Evolutionary conservation across 2,888 invertebrate genomes (phyloP).

Genomic region (Epinotia demarniana): DNA sequence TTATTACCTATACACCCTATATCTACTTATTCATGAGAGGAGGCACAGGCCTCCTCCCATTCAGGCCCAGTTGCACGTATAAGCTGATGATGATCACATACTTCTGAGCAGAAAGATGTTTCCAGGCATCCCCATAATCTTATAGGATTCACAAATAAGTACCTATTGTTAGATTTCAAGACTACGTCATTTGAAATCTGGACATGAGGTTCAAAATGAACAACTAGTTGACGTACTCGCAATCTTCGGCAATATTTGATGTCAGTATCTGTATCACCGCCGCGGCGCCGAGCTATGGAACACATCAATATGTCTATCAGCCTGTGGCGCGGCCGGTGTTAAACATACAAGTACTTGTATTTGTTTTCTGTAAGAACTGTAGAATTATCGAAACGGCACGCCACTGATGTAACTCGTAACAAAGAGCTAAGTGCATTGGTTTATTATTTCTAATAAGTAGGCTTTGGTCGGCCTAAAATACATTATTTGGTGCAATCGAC

Average conservation of each 20-base stretch:
- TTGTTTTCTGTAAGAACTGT: no score
- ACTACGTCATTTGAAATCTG: neutral
- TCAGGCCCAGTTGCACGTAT: no score
- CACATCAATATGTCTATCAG: neutral
- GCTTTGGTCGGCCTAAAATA: conserved; percentile 28
- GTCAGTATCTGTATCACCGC: neutral
- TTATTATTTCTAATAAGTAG: neutral
- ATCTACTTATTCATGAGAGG: neutral
- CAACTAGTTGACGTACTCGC: neutral
- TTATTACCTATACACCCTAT: no score
- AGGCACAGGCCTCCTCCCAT: no score
- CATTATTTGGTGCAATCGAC: conserved; percentile 18
- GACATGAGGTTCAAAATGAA: neutral
- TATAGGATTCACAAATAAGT: neutral
- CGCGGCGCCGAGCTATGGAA: neutral
- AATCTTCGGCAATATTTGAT: neutral
- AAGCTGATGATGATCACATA: no score
- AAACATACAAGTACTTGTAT: neutral
- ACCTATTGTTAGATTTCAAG: neutral
- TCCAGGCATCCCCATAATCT: neutral
- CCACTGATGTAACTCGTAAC: neutral
- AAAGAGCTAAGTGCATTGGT: neutral
- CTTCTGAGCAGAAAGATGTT: neutral
- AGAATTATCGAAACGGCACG: neutral
- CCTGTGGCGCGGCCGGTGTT: neutral